These are phyloP conservation scores for Phaenicophaeus curvirostris DNA, from an alignment of 2,797 vertebrate genomes.

Conservation along the genomic window DNA sequence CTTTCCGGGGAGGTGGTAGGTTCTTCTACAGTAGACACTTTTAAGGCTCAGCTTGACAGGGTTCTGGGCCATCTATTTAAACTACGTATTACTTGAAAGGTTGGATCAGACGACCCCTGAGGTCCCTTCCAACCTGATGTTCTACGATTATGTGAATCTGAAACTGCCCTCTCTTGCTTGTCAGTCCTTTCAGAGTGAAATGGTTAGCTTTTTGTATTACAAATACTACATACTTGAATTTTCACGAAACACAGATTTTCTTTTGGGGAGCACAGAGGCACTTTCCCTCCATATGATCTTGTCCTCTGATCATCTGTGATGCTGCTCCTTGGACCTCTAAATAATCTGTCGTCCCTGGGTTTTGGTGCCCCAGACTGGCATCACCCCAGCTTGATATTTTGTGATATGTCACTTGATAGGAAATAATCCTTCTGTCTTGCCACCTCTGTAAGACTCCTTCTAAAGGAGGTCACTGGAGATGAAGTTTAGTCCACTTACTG, in stretches of 20 bases:
- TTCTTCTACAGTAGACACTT: too few species aligned
- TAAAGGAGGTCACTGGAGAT: not conserved
- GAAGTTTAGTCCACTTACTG: not conserved
- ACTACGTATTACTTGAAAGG: too few species aligned
- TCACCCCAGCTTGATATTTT: not conserved
- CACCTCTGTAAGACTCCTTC: not conserved
- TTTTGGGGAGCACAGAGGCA: fast-evolving
- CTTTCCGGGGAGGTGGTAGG: too few species aligned
- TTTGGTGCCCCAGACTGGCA: too few species aligned
- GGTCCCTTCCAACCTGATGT: too few species aligned
- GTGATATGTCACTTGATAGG: not conserved
- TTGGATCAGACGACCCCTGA: too few species aligned
- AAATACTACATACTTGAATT: not conserved
- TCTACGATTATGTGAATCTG: not conserved
- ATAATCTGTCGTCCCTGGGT: too few species aligned
- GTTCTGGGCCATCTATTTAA: too few species aligned
- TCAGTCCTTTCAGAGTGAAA: too few species aligned
- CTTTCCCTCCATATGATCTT: fast-evolving
- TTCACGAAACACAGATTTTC: fast-evolving
- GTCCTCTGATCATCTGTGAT: fast-evolving
- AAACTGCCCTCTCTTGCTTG: not conserved
- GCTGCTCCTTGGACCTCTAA: not conserved
- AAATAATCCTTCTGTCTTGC: not conserved
- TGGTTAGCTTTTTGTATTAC: not conserved
- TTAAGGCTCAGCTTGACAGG: too few species aligned